phyloP scores from a whole-genome alignment of 2,888 invertebrate genomes.

The Andrena hattorfiana region DNA sequence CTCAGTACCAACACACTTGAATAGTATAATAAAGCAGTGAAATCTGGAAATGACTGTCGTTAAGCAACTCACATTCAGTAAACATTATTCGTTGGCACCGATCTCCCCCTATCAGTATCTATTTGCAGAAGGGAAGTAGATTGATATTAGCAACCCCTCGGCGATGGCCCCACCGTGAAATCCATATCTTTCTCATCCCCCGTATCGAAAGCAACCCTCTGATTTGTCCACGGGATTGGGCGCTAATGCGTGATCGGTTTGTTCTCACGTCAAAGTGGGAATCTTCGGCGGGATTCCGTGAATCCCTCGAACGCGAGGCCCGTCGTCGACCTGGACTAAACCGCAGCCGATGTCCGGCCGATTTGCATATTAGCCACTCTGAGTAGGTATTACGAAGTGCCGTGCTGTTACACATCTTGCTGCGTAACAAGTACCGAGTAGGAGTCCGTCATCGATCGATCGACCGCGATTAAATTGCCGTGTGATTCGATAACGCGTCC shows the following conservation, averaged over 20 bases:
- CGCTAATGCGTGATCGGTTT: conserved; percentile 25
- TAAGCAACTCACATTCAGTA: too few relatives aligned
- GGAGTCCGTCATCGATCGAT: conserved; percentile 50
- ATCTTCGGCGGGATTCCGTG: conserved; percentile 8
- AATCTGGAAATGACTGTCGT: too few relatives aligned
- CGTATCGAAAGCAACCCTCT: not conserved
- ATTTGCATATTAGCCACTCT: conserved; percentile 64
- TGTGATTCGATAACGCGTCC: conserved; percentile 48
- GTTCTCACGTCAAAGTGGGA: conserved; percentile 17
- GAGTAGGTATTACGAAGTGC: conserved; percentile 52
- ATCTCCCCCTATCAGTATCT: not conserved
- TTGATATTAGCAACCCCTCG: not conserved
- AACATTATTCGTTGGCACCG: too few relatives aligned
- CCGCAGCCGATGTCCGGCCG: not conserved
- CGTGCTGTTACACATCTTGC: conserved; percentile 41
- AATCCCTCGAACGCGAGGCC: conserved; percentile 26
- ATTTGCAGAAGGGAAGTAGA: not conserved
- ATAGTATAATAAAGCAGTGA: too few relatives aligned
- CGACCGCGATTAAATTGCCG: conserved; percentile 47
- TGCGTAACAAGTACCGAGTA: conserved; percentile 34
- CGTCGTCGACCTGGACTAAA: conserved; percentile 18
- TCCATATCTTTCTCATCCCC: not conserved
- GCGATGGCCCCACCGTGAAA: not conserved
- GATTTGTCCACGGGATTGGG: conserved; percentile 18
- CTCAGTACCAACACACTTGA: too few relatives aligned